Conservation (phyloP, 1,140 invertebrate species). For the Eumeta japonica region DNA sequence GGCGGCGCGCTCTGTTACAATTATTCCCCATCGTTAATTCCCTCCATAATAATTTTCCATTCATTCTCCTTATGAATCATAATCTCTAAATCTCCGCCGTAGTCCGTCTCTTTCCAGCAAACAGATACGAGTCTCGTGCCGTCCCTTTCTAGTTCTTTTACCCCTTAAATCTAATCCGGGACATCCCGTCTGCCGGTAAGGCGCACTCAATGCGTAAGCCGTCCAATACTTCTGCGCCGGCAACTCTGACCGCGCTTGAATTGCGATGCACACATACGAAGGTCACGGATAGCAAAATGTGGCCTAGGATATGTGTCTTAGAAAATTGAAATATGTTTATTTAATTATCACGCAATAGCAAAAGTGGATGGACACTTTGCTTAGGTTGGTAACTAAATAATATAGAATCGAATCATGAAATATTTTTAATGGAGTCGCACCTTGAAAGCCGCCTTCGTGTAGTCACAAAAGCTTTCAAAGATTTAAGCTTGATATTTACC, state of each 20-base stretch:
- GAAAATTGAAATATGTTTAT: background rate
- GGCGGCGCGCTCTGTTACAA: slow-evolving; percentile 22
- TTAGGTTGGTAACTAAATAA: background rate
- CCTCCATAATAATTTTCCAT: slow-evolving; percentile 56
- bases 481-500: too few species aligned
- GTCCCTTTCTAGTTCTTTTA: slow-evolving; percentile 47
- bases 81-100: slow-evolving; percentile 56
- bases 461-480: too few species aligned
- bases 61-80: slow-evolving; percentile 58
- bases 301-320: background rate
- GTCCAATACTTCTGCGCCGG: slow-evolving; percentile 17
- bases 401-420: background rate
- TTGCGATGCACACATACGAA: slow-evolving; percentile 9
- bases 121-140: slow-evolving; percentile 19
- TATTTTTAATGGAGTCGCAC: too few species aligned
- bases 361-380: background rate
- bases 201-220: slow-evolving; percentile 36
- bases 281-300: too few species aligned
- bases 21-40: slow-evolving; percentile 42
- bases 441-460: too few species aligned
- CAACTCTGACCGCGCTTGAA: too few species aligned
- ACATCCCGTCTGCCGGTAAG: slow-evolving; percentile 42
- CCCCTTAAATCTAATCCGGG: slow-evolving; percentile 54
- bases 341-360: background rate
- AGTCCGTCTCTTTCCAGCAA: slow-evolving; percentile 29